A percentile compares a stretch with the other conserved stretches of the same genome.
Conservation (phyloP, 2,888 invertebrate genomes). For the Drosophila mayaguana region DNA sequence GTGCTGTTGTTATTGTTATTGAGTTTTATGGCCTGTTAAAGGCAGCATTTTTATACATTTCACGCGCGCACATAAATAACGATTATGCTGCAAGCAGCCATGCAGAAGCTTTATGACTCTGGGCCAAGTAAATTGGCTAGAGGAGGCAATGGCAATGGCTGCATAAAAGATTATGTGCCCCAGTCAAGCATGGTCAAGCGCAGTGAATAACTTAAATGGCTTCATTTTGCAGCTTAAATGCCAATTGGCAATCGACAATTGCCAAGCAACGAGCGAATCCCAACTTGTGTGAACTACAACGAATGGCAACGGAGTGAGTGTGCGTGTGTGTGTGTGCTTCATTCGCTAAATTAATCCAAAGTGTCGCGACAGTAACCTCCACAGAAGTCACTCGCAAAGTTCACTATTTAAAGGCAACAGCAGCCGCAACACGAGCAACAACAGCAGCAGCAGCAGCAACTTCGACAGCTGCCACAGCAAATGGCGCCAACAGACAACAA, state of each 20-base stretch:
- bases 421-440: constrained; percentile 36
- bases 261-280: constrained; percentile 29
- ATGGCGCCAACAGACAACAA: constrained; percentile 48
- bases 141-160: constrained; percentile 36
- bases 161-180: constrained; percentile 50
- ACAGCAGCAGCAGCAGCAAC: constrained; percentile 9
- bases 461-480: constrained; percentile 44
- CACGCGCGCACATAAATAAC: constrained; percentile 78
- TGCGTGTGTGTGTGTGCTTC: constrained; percentile 16
- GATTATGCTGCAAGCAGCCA: constrained; percentile 63
- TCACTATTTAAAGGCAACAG: constrained; percentile 63
- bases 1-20: constrained; percentile 1
- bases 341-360: constrained; percentile 77
- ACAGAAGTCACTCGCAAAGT: constrained; percentile 64
- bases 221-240: constrained; percentile 66
- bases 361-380: constrained; percentile 53
- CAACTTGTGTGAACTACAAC: constrained; percentile 34
- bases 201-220: constrained; percentile 62
- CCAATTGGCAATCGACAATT: constrained; percentile 70
- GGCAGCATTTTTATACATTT: constrained; percentile 75
- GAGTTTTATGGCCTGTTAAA: constrained; percentile 68
- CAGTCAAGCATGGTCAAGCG: constrained; percentile 31
- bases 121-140: constrained; percentile 66
- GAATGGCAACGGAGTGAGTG: constrained; percentile 45
- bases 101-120: constrained; percentile 65